Evolutionary conservation across 2,888 invertebrate species (phyloP).

Genomic region (Acanthosepion esculentum): DNA sequence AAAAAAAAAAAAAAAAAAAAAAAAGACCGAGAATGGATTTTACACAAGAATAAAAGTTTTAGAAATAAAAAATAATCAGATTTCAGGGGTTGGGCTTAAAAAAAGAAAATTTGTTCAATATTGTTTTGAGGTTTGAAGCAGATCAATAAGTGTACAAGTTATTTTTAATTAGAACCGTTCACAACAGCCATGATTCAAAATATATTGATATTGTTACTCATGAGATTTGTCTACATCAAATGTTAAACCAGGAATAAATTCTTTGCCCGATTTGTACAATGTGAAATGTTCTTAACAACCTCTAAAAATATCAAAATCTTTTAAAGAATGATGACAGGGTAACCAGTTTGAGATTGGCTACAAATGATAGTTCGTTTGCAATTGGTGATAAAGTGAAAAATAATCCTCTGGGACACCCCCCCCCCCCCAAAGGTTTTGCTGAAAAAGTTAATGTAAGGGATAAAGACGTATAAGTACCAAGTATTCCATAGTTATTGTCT

Average conservation of each 20-base stretch:
- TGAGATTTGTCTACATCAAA: neutral
- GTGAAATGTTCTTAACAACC: neutral
- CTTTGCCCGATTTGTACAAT: neutral
- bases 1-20: too few relatives aligned
- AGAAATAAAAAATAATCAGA: neutral
- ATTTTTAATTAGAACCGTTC: neutral
- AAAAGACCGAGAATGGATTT: neutral
- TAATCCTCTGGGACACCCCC: too few relatives aligned
- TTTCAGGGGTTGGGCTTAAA: too few relatives aligned
- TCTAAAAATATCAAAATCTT: neutral
- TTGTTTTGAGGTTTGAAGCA: neutral
- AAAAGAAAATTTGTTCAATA: neutral
- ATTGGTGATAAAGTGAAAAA: neutral
- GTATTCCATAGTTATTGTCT: neutral
- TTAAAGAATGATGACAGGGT: neutral
- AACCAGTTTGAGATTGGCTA: neutral
- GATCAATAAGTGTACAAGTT: neutral
- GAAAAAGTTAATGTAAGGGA: neutral
- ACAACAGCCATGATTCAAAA: neutral
- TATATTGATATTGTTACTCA: neutral
- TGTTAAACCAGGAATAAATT: neutral
- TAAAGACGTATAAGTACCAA: neutral
- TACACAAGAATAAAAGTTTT: neutral
- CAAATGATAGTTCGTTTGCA: neutral
- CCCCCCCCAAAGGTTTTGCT: too few relatives aligned